A percentile compares a stretch with the other conserved stretches of the same genome.
Conservation (phyloP, 2,888 invertebrate genomes). For the Heterodera filipjevi region DNA sequence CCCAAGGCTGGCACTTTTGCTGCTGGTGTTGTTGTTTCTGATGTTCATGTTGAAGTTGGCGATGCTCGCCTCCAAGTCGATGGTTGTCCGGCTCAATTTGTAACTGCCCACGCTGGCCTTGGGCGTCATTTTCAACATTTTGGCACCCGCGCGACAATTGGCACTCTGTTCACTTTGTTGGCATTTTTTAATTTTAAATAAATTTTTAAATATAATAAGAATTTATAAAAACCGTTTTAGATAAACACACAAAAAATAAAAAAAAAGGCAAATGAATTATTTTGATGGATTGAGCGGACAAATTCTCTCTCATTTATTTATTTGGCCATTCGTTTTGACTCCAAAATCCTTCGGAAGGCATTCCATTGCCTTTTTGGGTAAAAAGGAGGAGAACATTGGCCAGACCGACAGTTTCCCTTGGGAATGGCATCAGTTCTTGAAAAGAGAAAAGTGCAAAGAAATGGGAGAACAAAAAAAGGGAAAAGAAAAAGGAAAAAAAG, state of each 20-base stretch:
- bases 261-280: background rate
- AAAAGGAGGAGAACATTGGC: background rate
- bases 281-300: background rate
- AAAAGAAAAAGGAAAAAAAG: background rate
- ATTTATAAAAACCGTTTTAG: background rate
- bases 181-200: background rate
- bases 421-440: background rate
- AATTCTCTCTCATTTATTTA: too few species aligned
- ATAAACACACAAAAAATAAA: background rate
- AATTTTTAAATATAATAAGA: background rate
- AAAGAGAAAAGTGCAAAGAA: background rate
- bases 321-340: background rate
- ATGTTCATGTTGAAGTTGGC: background rate
- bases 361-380: background rate
- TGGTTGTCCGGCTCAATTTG: background rate
- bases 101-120: slow-evolving; percentile 1
- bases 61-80: background rate
- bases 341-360: too few species aligned
- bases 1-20: background rate
- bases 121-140: slow-evolving; percentile 4
- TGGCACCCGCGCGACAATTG: background rate
- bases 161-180: background rate
- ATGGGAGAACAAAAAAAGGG: background rate
- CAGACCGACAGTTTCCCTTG: background rate
- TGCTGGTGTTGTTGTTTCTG: background rate